Conservation (phyloP, 2,888 invertebrate genomes). For the Pammene aurita region DNA sequence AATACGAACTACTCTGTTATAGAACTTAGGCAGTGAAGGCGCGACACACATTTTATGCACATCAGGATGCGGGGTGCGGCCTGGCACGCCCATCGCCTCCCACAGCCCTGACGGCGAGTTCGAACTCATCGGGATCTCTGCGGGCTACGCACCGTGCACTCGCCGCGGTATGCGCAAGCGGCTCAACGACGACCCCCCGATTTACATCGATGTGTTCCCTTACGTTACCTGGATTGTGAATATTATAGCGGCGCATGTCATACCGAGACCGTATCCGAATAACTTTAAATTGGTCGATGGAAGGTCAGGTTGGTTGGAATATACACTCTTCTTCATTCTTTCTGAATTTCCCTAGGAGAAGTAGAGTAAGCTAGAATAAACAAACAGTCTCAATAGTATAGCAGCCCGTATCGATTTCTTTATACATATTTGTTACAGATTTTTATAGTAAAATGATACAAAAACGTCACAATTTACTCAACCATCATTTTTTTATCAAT, state of each 20-base stretch:
- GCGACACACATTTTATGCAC: conserved; percentile 70
- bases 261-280: conserved; percentile 67
- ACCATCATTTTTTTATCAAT: no score
- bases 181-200: conserved; percentile 66
- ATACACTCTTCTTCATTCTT: no score
- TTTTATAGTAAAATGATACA: no score
- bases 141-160: conserved; percentile 62
- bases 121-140: conserved; percentile 67
- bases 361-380: no score
- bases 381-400: neutral
- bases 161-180: conserved; percentile 60
- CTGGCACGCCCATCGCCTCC: conserved; percentile 68
- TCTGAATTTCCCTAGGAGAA: no score
- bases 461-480: no score
- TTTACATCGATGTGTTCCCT: conserved; percentile 72
- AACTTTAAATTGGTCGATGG: conserved; percentile 60
- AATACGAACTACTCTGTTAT: neutral
- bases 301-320: conserved; percentile 53
- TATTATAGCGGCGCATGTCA: conserved; percentile 63
- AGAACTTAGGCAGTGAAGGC: conserved; percentile 63
- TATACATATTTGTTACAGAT: no score
- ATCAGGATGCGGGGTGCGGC: conserved; percentile 70
- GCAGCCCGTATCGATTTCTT: no score
- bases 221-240: conserved; percentile 71
- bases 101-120: conserved; percentile 64